Percentiles rank a stretch among this genome's conserved stretches.
phyloP scores from a whole-genome alignment of 2,797 vertebrate species.

The Alfaro cultratus region DNA sequence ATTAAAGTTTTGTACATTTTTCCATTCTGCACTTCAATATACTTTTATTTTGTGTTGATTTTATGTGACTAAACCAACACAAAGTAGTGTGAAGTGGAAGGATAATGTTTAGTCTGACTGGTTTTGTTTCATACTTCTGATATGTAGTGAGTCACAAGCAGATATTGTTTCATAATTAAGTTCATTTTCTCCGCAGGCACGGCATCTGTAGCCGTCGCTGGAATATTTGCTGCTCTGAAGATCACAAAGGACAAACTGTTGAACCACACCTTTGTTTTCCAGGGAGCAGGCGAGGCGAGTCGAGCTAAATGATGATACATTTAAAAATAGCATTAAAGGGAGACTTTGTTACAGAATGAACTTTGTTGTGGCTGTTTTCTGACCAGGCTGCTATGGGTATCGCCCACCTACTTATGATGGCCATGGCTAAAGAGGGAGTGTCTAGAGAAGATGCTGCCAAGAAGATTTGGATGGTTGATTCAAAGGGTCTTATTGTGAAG shows the following conservation, averaged over 20 bases:
- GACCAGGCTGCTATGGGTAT: constrained; percentile 94
- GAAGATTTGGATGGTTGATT: constrained; percentile 98
- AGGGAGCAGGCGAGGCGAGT: constrained; percentile 95
- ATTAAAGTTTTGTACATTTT: not conserved
- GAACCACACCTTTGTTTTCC: constrained; percentile 96
- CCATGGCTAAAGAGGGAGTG: constrained; percentile 93
- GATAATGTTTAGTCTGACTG: not conserved
- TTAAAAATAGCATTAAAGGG: not conserved
- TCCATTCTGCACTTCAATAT: not conserved
- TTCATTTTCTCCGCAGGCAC: constrained; percentile 83
- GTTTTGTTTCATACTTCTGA: not conserved
- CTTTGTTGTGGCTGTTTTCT: not conserved
- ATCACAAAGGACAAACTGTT: constrained; percentile 93
- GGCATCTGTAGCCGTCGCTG: constrained; percentile 94
- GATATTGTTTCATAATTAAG: not conserved
- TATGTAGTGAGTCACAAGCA: not conserved
- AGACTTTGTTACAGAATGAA: not conserved
- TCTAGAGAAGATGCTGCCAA: constrained; percentile 85
- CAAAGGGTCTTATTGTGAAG: constrained; percentile 96
- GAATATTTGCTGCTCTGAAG: constrained; percentile 89
- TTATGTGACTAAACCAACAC: not conserved
- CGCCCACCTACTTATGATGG: constrained; percentile 93
- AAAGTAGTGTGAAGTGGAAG: not conserved
- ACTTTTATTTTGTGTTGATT: not conserved
- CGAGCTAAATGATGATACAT: not conserved